A percentile compares a stretch with the other conserved stretches of the same genome.
phyloP scores from a whole-genome alignment of 2,797 vertebrate species.

The Tenualosa thibaudeaui region DNA sequence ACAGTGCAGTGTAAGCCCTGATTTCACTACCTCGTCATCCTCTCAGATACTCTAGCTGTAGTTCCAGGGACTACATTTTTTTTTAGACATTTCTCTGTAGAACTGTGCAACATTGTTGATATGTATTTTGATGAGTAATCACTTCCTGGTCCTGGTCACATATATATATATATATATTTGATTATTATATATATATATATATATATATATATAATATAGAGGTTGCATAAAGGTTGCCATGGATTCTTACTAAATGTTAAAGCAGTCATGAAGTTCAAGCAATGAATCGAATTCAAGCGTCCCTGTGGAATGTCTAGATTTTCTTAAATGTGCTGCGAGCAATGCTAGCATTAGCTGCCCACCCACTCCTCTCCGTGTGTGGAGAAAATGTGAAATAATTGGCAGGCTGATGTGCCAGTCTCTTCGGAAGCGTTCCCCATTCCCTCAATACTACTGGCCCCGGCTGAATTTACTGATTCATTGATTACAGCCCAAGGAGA shows the following conservation, averaged over 20 bases:
- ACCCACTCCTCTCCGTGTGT: background rate
- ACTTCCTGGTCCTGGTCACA: background rate
- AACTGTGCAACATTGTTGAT: no score
- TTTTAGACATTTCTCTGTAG: background rate
- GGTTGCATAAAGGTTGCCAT: background rate
- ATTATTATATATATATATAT: no score
- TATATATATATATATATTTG: background rate
- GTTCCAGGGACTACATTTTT: background rate
- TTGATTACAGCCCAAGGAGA: background rate
- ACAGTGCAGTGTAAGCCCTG: background rate
- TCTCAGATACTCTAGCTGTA: background rate
- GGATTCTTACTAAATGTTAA: background rate
- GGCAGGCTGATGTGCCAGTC: constrained; percentile 3
- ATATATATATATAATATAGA: background rate
- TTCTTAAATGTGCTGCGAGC: background rate
- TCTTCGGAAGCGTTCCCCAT: background rate
- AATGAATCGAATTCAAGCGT: background rate
- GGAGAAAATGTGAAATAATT: background rate
- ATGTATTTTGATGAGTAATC: background rate
- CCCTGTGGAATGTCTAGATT: background rate
- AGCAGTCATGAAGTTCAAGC: background rate
- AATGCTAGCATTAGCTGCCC: background rate
- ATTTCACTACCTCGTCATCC: background rate
- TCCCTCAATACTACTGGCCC: background rate
- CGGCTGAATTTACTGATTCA: background rate